Evolutionary conservation across 2,113 vertebrate genomes (phyloP), one percentile per base, ranked within the genome.

Genomic region (Clupea harengus): DNA sequence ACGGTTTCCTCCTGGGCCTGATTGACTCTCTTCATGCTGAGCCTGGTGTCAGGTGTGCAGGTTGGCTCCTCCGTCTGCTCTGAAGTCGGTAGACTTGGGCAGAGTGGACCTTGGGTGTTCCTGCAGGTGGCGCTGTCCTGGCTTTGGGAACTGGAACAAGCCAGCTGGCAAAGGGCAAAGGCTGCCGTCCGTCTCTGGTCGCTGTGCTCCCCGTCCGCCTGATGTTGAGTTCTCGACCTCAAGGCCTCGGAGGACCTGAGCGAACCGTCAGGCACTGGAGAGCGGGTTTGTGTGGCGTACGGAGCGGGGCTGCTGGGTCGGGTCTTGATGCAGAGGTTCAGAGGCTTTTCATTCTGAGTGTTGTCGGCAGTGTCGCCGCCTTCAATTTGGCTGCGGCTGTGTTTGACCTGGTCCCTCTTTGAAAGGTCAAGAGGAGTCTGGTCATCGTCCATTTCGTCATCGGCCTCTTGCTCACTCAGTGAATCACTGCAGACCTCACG

Each of bases 121-220:
- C 11, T 78, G 72, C 72, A 1, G 72, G 10, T 13, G 28, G 28
- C 13, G 72, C 9, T 49, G 28, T 39, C n/a, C 82, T 52, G 81
- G 6, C 45, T 82, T 64, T 88, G 22, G 9, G 84, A 47, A 15
- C 95, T 96, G 83, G 96, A 97, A 0, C 91, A 93, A 0, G 98
- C 97, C 25, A 99, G 93, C 88, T 99, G 98, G 89, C 98, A 99
- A 84, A 99, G 97, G 0, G 98, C 97, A 50, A 99, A 96, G 0
- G 98, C 98, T 0, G 98, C 98, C 0, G 95, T 97, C 91, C 97
- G 97, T 90, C 98, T 97, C 92, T 97, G 96, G 0, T 98, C 97
- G 4, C 94, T 94, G 32, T 92, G 92, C 84, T 98, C 97, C 32
- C 94, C 94, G 0, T 92, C 92, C 8, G 85, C 15, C 0, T 88